Evolutionary conservation across 1,140 invertebrate species (phyloP).

Genomic region (Bradysia coprophila): DNA sequence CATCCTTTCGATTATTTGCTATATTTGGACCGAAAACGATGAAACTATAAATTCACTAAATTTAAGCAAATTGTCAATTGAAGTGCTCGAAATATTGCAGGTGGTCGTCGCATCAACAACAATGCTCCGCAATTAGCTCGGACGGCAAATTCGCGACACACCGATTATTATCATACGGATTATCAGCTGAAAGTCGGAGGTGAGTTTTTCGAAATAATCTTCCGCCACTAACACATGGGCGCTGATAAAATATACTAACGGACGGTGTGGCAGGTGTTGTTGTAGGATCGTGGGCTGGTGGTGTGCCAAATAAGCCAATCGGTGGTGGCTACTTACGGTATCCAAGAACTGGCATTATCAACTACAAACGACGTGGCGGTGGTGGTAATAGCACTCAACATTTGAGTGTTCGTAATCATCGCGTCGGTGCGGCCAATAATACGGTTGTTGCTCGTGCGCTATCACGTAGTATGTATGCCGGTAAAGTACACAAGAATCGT

Average conservation of each 20-base stretch:
- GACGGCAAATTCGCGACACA: background rate
- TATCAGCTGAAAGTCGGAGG: constrained; percentile 7
- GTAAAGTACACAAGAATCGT: too few relatives aligned
- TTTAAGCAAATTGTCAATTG: background rate
- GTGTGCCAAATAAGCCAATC: background rate
- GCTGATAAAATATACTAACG: background rate
- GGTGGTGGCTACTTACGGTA: too few relatives aligned
- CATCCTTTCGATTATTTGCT: background rate
- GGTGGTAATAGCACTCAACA: too few relatives aligned
- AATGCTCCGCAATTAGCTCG: background rate
- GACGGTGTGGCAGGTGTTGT: constrained; percentile 6
- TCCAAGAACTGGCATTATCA: too few relatives aligned
- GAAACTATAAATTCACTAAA: background rate
- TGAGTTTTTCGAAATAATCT: too few relatives aligned
- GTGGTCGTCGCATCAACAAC: background rate
- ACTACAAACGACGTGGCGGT: too few relatives aligned
- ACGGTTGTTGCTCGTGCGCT: too few relatives aligned
- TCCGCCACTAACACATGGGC: background rate
- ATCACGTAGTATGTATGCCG: too few relatives aligned
- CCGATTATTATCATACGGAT: too few relatives aligned
- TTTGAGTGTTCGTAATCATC: too few relatives aligned
- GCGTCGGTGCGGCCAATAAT: too few relatives aligned
- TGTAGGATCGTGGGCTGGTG: constrained; percentile 4
- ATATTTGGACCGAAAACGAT: background rate
- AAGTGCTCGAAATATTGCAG: background rate